Base-by-base conservation (phyloP, 1,140 invertebrate species). In the Vanessa atalanta region DNA sequence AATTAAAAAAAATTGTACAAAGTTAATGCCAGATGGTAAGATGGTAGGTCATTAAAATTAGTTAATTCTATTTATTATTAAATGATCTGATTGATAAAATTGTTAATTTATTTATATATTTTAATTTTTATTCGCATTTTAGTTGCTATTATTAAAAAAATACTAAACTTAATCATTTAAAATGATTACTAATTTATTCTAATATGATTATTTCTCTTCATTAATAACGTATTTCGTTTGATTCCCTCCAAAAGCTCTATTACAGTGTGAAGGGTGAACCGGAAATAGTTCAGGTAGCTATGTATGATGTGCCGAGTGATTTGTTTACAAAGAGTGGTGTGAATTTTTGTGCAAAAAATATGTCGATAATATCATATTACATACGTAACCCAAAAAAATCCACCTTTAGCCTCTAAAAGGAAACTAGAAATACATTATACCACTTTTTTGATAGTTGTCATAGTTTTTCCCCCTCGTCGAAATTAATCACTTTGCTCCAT, bases 231-330 rank as follows among this genome's bases (percentile, higher is more conserved):
- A 67, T 79, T 75, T 77, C 78, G 23, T 84, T 79, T 78, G 79
- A 83, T 83, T 75, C 60, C 78, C 76, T 1, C 64, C 79, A 70
- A 79, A 89, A 91, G 89, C 86, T 91, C 65, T 90, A 81, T 90
- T 91, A 88, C 83, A 86, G 82, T 82, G 67, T 89, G 69, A 79
- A 76, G 60, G 88, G 89, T 79, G 90, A 92, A 57, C 90, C 89
- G 63, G 88, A 89, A 73, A 88, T 92, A 20, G 76, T 83, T 37
- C 89, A 92, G 90, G 90, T 92, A 92, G 71, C 53, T 75, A 76
- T 63, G 43, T 78, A 60, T 53, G 66, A 65, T 50, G 16, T 57
- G 53, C 51, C 11, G 53, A 23, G 53, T 57, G 53, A 9, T 53
- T n/a, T 53, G 15, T 53, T 60, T 75, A 69, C 2, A 47, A 65